A percentile compares a stretch with the other conserved stretches of the same genome.
These are phyloP conservation scores for Platichthys flesus DNA, from an alignment of 2,113 vertebrate species.

Conservation along the genomic window DNA sequence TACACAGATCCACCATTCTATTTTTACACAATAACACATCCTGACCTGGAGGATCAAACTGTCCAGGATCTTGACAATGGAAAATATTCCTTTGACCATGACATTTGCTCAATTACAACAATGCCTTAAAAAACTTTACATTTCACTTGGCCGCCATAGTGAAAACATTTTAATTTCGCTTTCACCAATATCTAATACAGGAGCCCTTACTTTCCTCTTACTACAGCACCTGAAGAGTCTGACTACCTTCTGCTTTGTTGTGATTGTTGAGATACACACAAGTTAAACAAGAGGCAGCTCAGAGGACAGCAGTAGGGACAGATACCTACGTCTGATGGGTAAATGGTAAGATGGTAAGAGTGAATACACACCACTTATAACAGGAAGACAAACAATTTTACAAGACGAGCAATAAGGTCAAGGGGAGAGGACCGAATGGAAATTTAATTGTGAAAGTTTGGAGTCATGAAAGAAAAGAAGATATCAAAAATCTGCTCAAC, in stretches of 20 bases:
- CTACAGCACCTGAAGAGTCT: not conserved
- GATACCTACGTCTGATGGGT: too few species aligned
- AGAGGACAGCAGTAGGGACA: too few species aligned
- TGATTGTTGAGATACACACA: not conserved
- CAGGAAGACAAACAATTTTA: too few species aligned
- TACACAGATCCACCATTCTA: constrained; percentile 19
- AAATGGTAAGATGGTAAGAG: too few species aligned
- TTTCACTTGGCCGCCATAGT: too few species aligned
- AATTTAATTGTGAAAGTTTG: constrained; percentile 9
- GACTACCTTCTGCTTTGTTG: not conserved
- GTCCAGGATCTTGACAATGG: not conserved
- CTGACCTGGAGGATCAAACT: not conserved
- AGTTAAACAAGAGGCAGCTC: not conserved
- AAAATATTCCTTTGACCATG: not conserved
- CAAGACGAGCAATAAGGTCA: too few species aligned
- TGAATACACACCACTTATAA: too few species aligned
- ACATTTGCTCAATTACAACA: not conserved
- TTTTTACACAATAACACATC: not conserved
- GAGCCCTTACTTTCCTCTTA: not conserved
- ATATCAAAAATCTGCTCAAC: constrained; percentile 9
- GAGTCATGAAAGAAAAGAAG: not conserved
- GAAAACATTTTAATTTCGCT: not conserved
- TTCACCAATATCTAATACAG: not conserved
- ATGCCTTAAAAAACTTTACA: too few species aligned
- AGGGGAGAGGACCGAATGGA: not conserved